Conservation (phyloP, 1,140 invertebrate genomes). For the Aphelinus atriplicis region DNA sequence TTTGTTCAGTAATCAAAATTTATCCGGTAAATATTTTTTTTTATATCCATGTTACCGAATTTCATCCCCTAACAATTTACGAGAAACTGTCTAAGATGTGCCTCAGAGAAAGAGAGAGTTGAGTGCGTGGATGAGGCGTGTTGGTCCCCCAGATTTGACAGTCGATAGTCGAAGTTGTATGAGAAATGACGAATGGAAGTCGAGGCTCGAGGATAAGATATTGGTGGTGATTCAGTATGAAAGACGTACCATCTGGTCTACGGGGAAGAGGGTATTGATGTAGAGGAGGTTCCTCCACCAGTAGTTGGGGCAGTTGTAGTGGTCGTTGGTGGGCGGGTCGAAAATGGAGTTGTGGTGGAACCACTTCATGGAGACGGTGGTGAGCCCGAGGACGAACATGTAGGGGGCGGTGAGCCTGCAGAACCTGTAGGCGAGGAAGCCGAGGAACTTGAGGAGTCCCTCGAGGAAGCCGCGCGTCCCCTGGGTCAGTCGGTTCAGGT, state of each 20-base stretch:
- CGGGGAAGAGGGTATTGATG: slow-evolving; percentile 85
- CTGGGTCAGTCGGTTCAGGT: slow-evolving; percentile 78
- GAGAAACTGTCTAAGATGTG: no score
- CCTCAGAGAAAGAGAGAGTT: neutral
- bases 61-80: no score
- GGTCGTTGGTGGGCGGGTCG: slow-evolving; percentile 81
- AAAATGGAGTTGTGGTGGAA: slow-evolving; percentile 83
- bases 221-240: neutral
- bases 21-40: no score
- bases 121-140: neutral
- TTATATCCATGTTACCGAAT: no score
- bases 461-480: slow-evolving; percentile 76
- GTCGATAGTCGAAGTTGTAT: no score
- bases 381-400: slow-evolving; percentile 82
- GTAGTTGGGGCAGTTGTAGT: slow-evolving; percentile 82
- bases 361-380: slow-evolving; percentile 84
- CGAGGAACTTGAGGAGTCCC: slow-evolving; percentile 78
- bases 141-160: no score
- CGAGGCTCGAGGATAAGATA: no score
- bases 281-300: slow-evolving; percentile 89
- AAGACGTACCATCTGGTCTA: slow-evolving; percentile 82
- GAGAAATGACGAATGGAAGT: no score
- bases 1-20: no score
- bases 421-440: slow-evolving; percentile 82
- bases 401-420: slow-evolving; percentile 83